Conservation (phyloP, 2,113 vertebrate genomes). For the Pterophyllum scalare region DNA sequence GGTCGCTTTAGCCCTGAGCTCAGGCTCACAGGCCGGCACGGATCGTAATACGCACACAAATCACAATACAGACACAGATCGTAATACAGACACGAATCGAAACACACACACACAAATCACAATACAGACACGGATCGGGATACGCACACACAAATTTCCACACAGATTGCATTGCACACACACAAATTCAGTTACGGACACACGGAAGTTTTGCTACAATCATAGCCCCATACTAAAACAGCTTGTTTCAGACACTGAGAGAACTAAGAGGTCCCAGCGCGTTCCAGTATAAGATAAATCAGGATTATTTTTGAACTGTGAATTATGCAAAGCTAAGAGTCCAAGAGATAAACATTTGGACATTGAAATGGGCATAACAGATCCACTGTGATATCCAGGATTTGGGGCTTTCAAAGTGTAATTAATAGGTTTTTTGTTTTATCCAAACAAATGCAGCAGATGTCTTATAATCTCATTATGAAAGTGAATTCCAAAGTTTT, state of each 20-base stretch:
- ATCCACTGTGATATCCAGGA: background rate
- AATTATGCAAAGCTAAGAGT: background rate
- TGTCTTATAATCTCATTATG: constrained; percentile 1
- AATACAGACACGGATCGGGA: no score
- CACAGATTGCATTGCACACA: no score
- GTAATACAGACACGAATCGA: no score
- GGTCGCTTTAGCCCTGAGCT: no score
- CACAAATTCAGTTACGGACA: no score
- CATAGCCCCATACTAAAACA: background rate
- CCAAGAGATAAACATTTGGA: background rate
- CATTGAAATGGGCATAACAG: background rate
- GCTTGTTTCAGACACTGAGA: background rate
- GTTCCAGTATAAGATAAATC: background rate
- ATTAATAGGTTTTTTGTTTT: background rate
- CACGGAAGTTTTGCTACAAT: no score
- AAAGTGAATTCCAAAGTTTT: background rate
- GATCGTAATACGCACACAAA: no score
- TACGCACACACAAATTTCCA: no score
- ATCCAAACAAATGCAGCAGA: background rate
- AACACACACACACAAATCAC: no score
- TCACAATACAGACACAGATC: no score
- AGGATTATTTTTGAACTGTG: background rate
- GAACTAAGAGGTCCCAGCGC: background rate
- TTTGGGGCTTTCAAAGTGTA: background rate
- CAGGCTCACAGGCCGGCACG: no score